Conservation (phyloP, 2,888 invertebrate species). For the Agrochola macilenta region DNA sequence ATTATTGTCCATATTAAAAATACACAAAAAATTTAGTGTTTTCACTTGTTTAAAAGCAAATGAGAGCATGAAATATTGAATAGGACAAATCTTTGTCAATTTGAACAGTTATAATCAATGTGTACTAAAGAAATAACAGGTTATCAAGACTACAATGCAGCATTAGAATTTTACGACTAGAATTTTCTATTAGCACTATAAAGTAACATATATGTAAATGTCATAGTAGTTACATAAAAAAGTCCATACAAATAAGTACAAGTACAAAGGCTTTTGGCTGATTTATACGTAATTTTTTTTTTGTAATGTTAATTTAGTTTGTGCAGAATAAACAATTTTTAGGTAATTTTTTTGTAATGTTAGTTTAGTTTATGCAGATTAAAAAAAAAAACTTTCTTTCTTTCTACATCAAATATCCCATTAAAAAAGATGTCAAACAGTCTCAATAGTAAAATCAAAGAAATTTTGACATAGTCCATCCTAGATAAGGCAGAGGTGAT, state of each 20-base stretch:
- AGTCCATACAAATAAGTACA: not conserved
- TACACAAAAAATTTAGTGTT: not conserved
- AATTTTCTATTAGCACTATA: constrained; percentile 14
- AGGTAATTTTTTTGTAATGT: too few relatives aligned
- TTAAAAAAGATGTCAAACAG: not conserved
- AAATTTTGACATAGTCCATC: not conserved
- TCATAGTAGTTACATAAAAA: not conserved
- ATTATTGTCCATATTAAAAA: not conserved
- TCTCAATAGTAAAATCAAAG: not conserved
- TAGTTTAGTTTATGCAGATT: too few relatives aligned
- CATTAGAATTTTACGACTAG: too few relatives aligned
- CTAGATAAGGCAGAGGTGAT: not conserved
- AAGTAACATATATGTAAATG: not conserved
- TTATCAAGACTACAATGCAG: too few relatives aligned
- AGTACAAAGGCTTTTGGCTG: too few relatives aligned
- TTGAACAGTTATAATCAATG: not conserved
- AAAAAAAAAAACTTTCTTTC: too few relatives aligned
- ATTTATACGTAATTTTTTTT: too few relatives aligned
- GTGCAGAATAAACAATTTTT: too few relatives aligned
- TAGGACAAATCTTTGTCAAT: constrained; percentile 22
- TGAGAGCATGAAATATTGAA: not conserved
- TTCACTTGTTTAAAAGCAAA: not conserved
- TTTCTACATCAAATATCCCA: too few relatives aligned
- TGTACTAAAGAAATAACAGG: too few relatives aligned
- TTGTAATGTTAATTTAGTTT: too few relatives aligned